These are phyloP conservation scores for Mus musculus DNA, from an alignment of 2,113 vertebrate genomes.

Conservation along the genomic window DNA sequence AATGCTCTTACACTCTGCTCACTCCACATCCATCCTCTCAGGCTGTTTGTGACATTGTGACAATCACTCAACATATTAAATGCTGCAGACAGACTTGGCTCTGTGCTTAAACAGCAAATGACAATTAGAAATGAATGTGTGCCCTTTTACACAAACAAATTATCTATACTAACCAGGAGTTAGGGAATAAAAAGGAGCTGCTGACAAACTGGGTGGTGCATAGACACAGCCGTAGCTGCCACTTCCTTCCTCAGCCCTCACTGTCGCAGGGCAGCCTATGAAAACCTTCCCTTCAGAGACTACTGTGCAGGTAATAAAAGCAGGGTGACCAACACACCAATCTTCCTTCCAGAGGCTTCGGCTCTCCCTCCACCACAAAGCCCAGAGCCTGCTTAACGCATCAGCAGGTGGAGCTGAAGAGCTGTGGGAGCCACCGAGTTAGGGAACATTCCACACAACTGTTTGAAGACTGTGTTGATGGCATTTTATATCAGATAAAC, in stretches of 20 bases:
- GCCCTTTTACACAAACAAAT: not conserved
- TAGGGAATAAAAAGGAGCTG: not conserved
- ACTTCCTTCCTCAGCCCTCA: not conserved
- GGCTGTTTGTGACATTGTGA: too few species aligned
- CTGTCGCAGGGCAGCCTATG: not conserved
- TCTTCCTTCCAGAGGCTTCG: not conserved
- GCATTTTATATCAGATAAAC: not conserved
- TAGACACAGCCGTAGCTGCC: not conserved
- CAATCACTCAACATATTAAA: not conserved
- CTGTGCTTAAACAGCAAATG: not conserved
- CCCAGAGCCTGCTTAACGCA: not conserved
- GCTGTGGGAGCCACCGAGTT: not conserved
- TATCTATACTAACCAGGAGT: not conserved
- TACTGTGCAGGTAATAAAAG: not conserved
- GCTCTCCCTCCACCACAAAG: not conserved
- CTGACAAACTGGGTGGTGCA: not conserved
- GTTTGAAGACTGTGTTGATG: not conserved
- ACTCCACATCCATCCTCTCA: not conserved
- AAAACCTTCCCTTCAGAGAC: not conserved
- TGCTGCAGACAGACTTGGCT: not conserved
- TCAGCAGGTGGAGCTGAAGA: conserved; percentile 57
- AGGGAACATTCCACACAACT: not conserved
- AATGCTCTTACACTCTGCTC: not conserved
- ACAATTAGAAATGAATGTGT: not conserved
- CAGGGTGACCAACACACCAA: not conserved